Base-by-base conservation (phyloP, 2,113 vertebrate species). In the Toxostoma redivivum region DNA sequence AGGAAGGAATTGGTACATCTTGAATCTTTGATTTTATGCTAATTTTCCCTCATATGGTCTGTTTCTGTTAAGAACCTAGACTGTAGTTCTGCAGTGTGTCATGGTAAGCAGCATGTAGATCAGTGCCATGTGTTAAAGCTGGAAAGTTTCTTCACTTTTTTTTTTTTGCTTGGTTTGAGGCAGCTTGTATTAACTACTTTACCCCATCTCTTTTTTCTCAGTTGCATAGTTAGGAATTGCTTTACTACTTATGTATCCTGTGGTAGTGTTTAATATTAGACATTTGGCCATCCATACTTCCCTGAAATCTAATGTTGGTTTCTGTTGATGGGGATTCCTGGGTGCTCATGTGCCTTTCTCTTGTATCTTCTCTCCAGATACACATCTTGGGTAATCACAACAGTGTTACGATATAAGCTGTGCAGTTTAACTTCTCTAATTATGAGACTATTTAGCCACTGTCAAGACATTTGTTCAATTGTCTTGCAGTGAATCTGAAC, bases 21-120 rank as follows among this genome's bases (percentile, higher is more conserved):
- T 89, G 65, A 77, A 80, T 90, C 74, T 93, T 81, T 81, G 72
- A 88, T 93, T 96, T 93, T 81, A 92, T 95, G 72, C 53, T 92
- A 81, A 74, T 96, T 92, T 96, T 95, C 69, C 45, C 92, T 96
- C 90, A 84, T 76, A 71, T 35, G 88, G 92, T 92, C 85, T 96
- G 76, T 64, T 96, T 83, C 93, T 95, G 48, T 60, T 76, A 92
- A 76, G 48, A 96, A 78, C 64, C 37, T 90, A 64, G 86, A 84
- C 86, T 71, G 67, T 48, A 95, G 72, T 25, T 90, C 93, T 93
- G 81, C 76, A 70, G 35, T 22, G 60, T 83, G 85, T 86, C 85
- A 86, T 69, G 67, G 72, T 86, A 88, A 81, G 67, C 69, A 94
- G 76, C 64, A 83, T 38, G 58, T 35, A 93, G 76, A 92, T 95